Evolutionary conservation across 2,113 vertebrate genomes (phyloP).

Genomic region (Ia io): DNA sequence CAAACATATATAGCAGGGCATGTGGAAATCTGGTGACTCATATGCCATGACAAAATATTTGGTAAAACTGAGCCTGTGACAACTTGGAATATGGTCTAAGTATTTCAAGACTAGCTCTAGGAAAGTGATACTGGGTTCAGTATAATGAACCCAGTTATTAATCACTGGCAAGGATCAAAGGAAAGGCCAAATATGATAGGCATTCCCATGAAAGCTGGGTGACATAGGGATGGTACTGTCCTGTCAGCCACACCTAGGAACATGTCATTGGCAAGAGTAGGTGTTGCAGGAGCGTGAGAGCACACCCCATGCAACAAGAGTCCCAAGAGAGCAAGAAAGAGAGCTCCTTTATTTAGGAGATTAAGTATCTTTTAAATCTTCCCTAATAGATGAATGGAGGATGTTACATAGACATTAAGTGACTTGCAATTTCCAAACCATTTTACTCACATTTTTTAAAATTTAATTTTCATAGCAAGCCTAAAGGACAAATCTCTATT

Average conservation of each 20-base stretch:
- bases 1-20: not conserved
- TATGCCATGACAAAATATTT: not conserved
- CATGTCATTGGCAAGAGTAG: no score
- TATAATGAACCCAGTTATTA: no score
- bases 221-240: no score
- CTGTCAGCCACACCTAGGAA: no score
- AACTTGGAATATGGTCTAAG: not conserved
- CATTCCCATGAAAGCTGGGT: no score
- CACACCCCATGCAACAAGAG: no score
- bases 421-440: not conserved
- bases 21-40: not conserved
- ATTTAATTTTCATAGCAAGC: not conserved
- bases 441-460: not conserved
- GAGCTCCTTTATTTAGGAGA: no score
- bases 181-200: no score
- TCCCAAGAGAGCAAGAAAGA: no score
- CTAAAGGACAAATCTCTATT: not conserved
- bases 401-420: not conserved
- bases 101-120: not conserved
- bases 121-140: not conserved
- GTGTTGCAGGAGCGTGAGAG: no score
- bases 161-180: no score
- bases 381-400: not conserved
- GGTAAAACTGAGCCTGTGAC: not conserved
- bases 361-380: no score